Conservation (phyloP, 1,140 invertebrate species). For the Drosophila azteca region DNA sequence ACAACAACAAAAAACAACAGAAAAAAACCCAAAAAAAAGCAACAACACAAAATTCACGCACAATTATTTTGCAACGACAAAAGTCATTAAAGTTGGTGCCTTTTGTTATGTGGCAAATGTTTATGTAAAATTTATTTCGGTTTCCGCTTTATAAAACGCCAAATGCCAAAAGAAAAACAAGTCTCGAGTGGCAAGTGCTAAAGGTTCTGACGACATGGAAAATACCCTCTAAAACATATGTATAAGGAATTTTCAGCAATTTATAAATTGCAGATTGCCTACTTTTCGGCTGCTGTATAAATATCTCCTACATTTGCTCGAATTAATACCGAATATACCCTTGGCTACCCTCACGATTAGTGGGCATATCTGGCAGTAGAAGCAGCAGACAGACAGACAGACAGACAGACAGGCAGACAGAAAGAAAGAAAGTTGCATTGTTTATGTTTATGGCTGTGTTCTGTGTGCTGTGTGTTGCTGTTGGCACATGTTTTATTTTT, state of each 20-base stretch:
- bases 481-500: constrained; percentile 65
- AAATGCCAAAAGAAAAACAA: constrained; percentile 13
- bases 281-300: too few species aligned
- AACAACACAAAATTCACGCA: constrained; percentile 69
- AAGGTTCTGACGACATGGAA: neutral
- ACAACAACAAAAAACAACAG: neutral
- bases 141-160: constrained; percentile 59
- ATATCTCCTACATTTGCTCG: too few species aligned
- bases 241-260: too few species aligned
- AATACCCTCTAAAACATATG: too few species aligned
- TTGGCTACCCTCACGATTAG: too few species aligned
- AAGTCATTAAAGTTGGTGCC: constrained; percentile 72
- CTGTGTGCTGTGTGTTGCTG: constrained; percentile 9
- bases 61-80: constrained; percentile 80
- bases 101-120: constrained; percentile 69
- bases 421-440: constrained; percentile 57
- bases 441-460: constrained; percentile 50
- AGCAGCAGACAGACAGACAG: constrained; percentile 13
- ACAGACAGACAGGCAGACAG: too few species aligned
- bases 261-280: too few species aligned
- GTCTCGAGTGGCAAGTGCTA: constrained; percentile 1
- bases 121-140: constrained; percentile 72
- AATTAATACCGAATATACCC: too few species aligned
- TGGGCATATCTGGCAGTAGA: constrained; percentile 20
- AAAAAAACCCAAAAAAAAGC: neutral